A percentile compares a stretch with the other conserved stretches of the same genome.
Conservation (phyloP, 1,140 invertebrate species). For the Papilio polytes region DNA sequence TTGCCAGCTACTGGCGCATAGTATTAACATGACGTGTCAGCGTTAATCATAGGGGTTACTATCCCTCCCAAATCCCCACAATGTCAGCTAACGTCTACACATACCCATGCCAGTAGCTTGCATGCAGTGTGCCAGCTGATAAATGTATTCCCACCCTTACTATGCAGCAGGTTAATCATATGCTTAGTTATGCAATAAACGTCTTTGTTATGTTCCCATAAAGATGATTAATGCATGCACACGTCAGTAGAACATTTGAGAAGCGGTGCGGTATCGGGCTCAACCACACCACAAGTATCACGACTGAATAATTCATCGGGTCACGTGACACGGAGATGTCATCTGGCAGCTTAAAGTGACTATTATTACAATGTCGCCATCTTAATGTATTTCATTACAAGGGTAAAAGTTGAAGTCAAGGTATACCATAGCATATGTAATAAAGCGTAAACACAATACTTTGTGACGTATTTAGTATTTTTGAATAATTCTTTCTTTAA, state of each 20-base stretch:
- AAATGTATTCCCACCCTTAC: not conserved
- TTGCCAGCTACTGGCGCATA: too few relatives aligned
- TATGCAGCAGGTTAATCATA: not conserved
- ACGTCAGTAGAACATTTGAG: not conserved
- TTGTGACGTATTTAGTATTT: too few relatives aligned
- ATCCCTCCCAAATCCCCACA: too few relatives aligned
- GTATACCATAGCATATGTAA: not conserved
- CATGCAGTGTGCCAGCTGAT: too few relatives aligned
- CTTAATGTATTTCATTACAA: not conserved
- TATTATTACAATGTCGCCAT: not conserved
- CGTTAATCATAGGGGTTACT: too few relatives aligned
- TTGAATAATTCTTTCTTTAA: too few relatives aligned
- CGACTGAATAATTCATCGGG: slow-evolving; percentile 8
- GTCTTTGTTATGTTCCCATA: not conserved
- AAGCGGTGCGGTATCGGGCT: not conserved
- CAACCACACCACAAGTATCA: not conserved
- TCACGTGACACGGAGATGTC: not conserved
- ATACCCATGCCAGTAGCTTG: too few relatives aligned
- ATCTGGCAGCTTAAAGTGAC: not conserved
- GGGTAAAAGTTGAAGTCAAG: not conserved
- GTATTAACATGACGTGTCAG: too few relatives aligned
- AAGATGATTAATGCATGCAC: slow-evolving; percentile 7
- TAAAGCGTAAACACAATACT: too few relatives aligned
- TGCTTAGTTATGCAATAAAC: slow-evolving; percentile 12
- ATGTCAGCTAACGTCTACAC: too few relatives aligned